Evolutionary conservation across 2,797 vertebrate genomes (phyloP).

Genomic region (Dallia pectoralis): DNA sequence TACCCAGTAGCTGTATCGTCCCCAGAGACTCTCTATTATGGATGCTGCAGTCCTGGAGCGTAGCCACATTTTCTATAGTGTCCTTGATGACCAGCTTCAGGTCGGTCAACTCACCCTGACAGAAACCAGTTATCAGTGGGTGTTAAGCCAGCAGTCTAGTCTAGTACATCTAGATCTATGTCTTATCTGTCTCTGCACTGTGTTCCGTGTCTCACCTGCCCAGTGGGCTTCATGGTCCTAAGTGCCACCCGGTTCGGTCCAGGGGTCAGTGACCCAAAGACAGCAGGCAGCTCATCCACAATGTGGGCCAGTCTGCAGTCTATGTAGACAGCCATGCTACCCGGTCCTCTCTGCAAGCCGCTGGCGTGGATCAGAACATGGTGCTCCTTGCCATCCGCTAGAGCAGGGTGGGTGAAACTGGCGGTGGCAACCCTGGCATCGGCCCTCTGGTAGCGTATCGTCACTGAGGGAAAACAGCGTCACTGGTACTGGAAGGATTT

Average conservation of each 20-base stretch:
- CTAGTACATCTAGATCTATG: background rate
- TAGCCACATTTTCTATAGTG: conserved; percentile 86
- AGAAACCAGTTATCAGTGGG: conserved; percentile 9
- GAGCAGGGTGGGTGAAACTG: conserved; percentile 82
- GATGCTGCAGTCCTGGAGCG: conserved; percentile 87
- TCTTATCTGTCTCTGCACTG: background rate
- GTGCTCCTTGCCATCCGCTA: conserved; percentile 87
- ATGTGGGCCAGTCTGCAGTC: conserved; percentile 88
- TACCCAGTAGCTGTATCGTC: conserved; percentile 78
- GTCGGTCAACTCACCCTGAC: conserved; percentile 84
- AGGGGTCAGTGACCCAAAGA: conserved; percentile 77
- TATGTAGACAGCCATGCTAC: conserved; percentile 81
- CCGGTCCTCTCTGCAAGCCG: conserved; percentile 76
- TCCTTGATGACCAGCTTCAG: conserved; percentile 90
- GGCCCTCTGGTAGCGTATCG: conserved; percentile 83
- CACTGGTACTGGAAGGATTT: background rate
- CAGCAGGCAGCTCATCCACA: conserved; percentile 80
- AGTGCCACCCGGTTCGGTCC: conserved; percentile 77
- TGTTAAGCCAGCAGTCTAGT: background rate
- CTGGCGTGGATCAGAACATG: conserved; percentile 85
- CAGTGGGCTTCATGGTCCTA: conserved; percentile 79
- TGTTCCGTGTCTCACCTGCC: conserved; percentile 76
- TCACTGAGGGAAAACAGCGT: conserved; percentile 66
- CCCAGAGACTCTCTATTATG: conserved; percentile 75
- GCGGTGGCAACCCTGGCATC: conserved; percentile 81